Evolutionary conservation across 2,113 vertebrate species (phyloP).

Genomic region (Chaetorhynchus papuensis): DNA sequence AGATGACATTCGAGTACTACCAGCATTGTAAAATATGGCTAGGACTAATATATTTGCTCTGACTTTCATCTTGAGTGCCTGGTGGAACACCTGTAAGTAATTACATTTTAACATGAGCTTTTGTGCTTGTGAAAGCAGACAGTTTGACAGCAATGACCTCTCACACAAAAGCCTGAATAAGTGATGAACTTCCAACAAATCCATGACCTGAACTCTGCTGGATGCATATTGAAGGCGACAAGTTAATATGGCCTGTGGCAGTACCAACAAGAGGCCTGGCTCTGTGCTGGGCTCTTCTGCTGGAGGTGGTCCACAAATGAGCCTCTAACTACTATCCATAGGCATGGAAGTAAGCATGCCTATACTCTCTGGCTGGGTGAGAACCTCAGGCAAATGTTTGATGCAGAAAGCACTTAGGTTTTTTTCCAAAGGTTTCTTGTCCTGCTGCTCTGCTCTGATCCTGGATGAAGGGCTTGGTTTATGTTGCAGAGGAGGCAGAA

Average conservation of each 20-base stretch:
- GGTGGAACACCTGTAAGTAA: slow-evolving; percentile 63
- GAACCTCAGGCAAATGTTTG: not conserved
- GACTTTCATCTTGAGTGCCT: slow-evolving; percentile 59
- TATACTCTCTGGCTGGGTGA: not conserved
- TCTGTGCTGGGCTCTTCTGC: not conserved
- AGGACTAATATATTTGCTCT: slow-evolving; percentile 48
- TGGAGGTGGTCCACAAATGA: not conserved
- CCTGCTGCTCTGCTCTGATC: not conserved
- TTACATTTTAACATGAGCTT: slow-evolving; percentile 61
- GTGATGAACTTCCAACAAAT: slow-evolving; percentile 57
- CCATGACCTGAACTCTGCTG: slow-evolving; percentile 60
- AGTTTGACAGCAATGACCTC: slow-evolving; percentile 58
- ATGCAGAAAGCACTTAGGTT: not conserved
- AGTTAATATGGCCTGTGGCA: slow-evolving; percentile 44
- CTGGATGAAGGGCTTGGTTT: not conserved
- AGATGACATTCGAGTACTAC: slow-evolving; percentile 33
- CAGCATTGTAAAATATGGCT: not conserved
- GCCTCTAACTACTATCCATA: not conserved
- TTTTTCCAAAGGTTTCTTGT: not conserved
- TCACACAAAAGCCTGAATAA: slow-evolving; percentile 59
- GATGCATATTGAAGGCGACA: slow-evolving; percentile 33
- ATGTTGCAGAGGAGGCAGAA: not conserved
- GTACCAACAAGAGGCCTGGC: not conserved
- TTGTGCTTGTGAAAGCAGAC: slow-evolving; percentile 59
- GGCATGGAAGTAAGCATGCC: not conserved